phyloP scores from a whole-genome alignment of 2,113 vertebrate genomes.

The Sinocyclocheilus anophthalmus region DNA sequence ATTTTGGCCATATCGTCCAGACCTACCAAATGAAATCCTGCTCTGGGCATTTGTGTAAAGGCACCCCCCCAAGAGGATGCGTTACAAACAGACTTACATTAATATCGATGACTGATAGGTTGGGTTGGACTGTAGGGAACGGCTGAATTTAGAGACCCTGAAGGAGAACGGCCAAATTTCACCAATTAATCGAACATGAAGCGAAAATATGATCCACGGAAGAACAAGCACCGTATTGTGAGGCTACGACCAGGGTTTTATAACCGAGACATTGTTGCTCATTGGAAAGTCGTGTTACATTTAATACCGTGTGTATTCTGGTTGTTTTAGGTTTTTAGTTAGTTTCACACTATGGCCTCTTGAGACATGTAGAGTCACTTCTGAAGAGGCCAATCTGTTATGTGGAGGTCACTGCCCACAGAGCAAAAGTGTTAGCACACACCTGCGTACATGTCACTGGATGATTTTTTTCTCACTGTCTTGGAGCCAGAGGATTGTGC shows the following conservation, averaged over 20 bases:
- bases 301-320: background rate
- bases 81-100: constrained; percentile 78
- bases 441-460: constrained; percentile 14
- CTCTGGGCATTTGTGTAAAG: background rate
- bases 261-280: constrained; percentile 1
- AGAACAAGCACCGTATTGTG: background rate
- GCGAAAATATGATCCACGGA: constrained; percentile 13
- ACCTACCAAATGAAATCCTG: background rate
- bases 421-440: background rate
- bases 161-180: constrained; percentile 57
- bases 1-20: too few relatives aligned
- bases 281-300: constrained; percentile 33
- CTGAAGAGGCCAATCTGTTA: background rate
- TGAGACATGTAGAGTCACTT: constrained; percentile 18
- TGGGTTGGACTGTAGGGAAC: constrained; percentile 97
- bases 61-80: background rate
- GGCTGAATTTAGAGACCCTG: constrained; percentile 97
- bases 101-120: constrained; percentile 98
- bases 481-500: constrained; percentile 97
- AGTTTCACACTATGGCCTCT: constrained; percentile 1
- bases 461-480: constrained; percentile 85
- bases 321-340: constrained; percentile 10
- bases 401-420: constrained; percentile 26
- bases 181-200: constrained; percentile 32
- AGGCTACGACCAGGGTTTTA: background rate